Evolutionary conservation across 2,113 vertebrate species (phyloP), one percentile per base, ranked within the genome.

Genomic region (Thalassarche chlororhynchos): DNA sequence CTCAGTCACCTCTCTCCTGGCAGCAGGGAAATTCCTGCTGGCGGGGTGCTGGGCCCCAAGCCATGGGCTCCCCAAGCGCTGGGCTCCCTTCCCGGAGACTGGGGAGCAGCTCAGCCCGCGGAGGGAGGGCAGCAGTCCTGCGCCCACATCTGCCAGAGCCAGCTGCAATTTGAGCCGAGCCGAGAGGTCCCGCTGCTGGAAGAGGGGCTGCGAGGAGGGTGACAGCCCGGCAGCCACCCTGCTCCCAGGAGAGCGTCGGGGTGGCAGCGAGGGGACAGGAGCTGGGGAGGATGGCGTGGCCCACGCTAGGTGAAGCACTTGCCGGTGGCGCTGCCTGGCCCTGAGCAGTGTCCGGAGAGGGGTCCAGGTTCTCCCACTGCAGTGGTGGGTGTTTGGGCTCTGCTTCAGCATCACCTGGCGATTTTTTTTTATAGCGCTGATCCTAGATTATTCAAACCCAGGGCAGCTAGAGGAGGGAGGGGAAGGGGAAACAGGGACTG

Each of bases 31-130:
- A 13, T 38, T 38, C 49, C 75, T 66, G 32, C 57, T 36, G 57
- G 54, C 2, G 16, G 15, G 15, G 7, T 55, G 16, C 89, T 77
- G 80, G 36, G 46, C 26, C 38, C 64, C 4, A 2, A 28, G 24
- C 14, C 2, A 28, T 5, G 62, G 31, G 65, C 17, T 90, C 25
- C n/a, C 55, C 2, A 1, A n/a, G 20, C 16, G 1, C n/a, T 6
- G 64, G 61, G 84, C 57, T 90, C 60, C 42, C 38, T 46, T 82
- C 74, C 40, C 12, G 3, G 25, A 11, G 65, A 2, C 29, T 19
- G 80, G 26, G 54, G 31, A 29, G 65, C 40, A 20, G 75, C 58
- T 49, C 78, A 74, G 64, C 38, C 54, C 3, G 1, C 1, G 2
- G 57, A 34, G 55, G 55, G 49, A 76, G 76, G 42, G 54, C 64